A percentile compares a stretch with the other conserved stretches of the same genome.
Conservation (phyloP, 2,113 vertebrate species). For the Atlantisia rogersi region DNA sequence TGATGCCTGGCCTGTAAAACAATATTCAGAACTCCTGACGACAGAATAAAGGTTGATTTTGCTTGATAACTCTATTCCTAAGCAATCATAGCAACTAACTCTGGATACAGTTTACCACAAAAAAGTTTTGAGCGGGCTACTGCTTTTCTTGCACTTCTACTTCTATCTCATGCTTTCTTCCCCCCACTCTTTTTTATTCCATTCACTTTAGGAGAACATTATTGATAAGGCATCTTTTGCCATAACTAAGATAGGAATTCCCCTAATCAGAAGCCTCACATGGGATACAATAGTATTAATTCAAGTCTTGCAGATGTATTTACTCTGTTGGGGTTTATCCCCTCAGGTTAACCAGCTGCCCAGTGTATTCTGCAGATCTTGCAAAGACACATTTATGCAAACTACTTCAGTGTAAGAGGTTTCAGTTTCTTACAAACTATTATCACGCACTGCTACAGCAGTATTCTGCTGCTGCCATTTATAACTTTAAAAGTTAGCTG, state of each 20-base stretch:
- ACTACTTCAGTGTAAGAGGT: neutral
- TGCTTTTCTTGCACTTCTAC: neutral
- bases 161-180: neutral
- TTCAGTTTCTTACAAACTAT: neutral
- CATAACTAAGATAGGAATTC: neutral
- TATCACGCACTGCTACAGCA: neutral
- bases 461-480: neutral
- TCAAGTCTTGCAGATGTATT: neutral
- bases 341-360: neutral
- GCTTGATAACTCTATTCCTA: neutral
- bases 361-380: neutral
- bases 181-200: neutral
- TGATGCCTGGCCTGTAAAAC: neutral
- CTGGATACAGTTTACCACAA: neutral
- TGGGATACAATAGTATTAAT: neutral
- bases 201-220: neutral
- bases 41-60: neutral
- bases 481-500: neutral
- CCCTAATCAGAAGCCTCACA: neutral
- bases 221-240: neutral
- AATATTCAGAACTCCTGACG: neutral
- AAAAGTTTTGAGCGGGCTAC: neutral
- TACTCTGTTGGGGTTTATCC: neutral
- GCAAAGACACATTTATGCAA: neutral
- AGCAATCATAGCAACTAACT: neutral